These are phyloP conservation scores for Vespertilio murinus DNA, from an alignment of 2,797 vertebrate species.

Conservation along the genomic window DNA sequence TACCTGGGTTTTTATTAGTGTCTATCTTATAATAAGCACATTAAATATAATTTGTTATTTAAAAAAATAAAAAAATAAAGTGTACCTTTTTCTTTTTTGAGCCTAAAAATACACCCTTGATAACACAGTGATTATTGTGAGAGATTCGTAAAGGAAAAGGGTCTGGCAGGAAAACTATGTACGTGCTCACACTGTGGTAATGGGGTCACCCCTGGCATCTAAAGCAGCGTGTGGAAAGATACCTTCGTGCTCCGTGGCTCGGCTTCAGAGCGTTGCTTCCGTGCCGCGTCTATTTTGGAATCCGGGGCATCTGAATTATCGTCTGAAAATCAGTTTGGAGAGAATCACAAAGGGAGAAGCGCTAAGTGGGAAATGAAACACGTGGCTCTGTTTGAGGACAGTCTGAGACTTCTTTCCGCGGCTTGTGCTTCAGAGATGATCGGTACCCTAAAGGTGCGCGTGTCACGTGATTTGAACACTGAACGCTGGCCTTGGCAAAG, in stretches of 20 bases:
- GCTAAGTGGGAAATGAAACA: slow-evolving; percentile 55
- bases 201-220: background rate
- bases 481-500: background rate
- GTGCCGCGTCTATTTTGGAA: slow-evolving; percentile 66
- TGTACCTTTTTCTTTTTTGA: background rate
- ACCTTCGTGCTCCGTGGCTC: slow-evolving; percentile 74
- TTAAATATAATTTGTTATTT: background rate
- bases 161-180: background rate
- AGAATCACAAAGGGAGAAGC: slow-evolving; percentile 67
- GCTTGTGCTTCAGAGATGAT: background rate
- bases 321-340: slow-evolving; percentile 67
- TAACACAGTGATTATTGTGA: background rate
- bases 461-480: background rate
- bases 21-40: background rate
- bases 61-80: background rate
- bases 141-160: background rate
- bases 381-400: slow-evolving; percentile 47
- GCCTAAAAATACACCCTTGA: background rate
- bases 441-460: background rate
- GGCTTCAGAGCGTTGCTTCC: slow-evolving; percentile 55
- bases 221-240: background rate
- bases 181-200: background rate
- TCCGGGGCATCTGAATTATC: slow-evolving; percentile 75
- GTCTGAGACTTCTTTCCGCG: background rate
- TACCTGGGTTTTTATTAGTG: background rate